Evolutionary conservation across 2,113 vertebrate species (phyloP).

Genomic region (Aptenodytes patagonicus): DNA sequence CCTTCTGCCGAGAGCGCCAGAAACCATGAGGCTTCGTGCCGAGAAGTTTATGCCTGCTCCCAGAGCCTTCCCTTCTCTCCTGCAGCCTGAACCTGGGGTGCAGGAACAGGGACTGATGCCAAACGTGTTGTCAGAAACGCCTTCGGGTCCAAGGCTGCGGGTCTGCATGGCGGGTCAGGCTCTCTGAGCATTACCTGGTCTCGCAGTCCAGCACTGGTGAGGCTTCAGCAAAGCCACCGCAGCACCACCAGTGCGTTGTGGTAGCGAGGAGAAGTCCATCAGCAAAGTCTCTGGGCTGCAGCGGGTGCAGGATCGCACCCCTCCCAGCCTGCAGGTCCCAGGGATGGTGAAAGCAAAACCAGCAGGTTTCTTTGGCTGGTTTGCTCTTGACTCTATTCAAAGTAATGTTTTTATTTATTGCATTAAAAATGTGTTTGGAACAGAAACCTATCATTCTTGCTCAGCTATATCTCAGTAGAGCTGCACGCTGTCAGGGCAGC

Average conservation of each 20-base stretch:
- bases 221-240: background rate
- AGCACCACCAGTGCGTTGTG: rapidly evolving
- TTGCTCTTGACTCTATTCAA: background rate
- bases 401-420: background rate
- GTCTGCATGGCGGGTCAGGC: rapidly evolving
- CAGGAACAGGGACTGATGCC: background rate
- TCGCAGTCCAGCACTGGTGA: rapidly evolving
- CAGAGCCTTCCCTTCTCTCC: background rate
- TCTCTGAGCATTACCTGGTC: background rate
- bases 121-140: rapidly evolving
- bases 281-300: background rate
- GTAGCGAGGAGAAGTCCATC: no score
- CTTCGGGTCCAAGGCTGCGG: rapidly evolving
- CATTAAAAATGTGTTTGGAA: background rate
- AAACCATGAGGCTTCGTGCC: rapidly evolving
- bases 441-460: rapidly evolving
- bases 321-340: rapidly evolving
- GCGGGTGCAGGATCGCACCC: rapidly evolving
- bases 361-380: background rate
- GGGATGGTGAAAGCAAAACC: rapidly evolving
- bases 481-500: background rate
- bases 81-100: rapidly evolving
- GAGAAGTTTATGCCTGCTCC: background rate
- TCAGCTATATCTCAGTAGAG: background rate
- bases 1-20: background rate